phyloP scores from a whole-genome alignment of 1,140 invertebrate genomes.

The Drosophila subobscura region DNA sequence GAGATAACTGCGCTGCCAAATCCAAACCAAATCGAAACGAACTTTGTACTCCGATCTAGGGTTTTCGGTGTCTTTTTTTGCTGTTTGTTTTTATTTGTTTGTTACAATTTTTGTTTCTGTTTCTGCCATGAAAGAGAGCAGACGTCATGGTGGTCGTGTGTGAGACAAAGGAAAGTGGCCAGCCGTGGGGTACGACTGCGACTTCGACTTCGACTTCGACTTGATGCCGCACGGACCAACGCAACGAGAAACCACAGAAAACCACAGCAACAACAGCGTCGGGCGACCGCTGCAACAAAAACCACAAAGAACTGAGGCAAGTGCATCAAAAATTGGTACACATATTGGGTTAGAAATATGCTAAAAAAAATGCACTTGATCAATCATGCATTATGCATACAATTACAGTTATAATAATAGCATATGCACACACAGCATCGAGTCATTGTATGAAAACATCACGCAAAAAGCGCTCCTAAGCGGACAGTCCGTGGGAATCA shows the following conservation, averaged over 20 bases:
- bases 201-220: slow-evolving; percentile 22
- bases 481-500: no score
- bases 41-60: slow-evolving; percentile 17
- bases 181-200: slow-evolving; percentile 55
- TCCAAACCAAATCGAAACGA: slow-evolving; percentile 1
- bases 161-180: slow-evolving; percentile 77
- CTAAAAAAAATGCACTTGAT: no score
- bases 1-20: no score
- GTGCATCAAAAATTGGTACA: slow-evolving; percentile 23
- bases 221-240: slow-evolving; percentile 45
- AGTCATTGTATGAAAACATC: no score
- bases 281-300: slow-evolving; percentile 13
- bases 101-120: slow-evolving; percentile 15
- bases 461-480: no score
- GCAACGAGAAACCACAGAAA: slow-evolving; percentile 4
- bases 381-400: no score
- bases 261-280: slow-evolving; percentile 24
- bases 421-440: no score
- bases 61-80: slow-evolving; percentile 18
- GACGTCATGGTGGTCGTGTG: slow-evolving; percentile 58
- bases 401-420: no score
- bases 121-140: slow-evolving; percentile 32
- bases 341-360: slow-evolving; percentile 1
- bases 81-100: slow-evolving; percentile 5
- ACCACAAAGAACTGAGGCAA: slow-evolving; percentile 56